A percentile compares a stretch with the other conserved stretches of the same genome.
phyloP scores from a whole-genome alignment of 2,797 vertebrate species.

The Perodicticus potto region DNA sequence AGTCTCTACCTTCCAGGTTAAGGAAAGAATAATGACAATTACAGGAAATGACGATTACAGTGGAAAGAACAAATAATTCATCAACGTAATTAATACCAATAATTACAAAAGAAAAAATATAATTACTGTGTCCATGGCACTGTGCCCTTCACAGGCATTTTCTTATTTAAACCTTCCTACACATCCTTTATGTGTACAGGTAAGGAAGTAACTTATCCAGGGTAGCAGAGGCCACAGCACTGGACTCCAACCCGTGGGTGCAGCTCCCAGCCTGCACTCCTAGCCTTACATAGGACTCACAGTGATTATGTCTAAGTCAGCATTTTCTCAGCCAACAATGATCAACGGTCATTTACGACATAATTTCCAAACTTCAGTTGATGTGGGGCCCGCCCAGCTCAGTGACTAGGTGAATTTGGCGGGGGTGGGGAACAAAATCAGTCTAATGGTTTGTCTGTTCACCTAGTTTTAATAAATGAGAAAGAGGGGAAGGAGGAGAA shows the following conservation, averaged over 20 bases:
- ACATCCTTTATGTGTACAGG: background rate
- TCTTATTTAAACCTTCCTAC: background rate
- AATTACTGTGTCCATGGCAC: background rate
- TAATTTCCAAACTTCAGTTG: background rate
- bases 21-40: background rate
- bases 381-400: background rate
- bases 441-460: background rate
- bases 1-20: background rate
- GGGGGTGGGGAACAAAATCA: background rate
- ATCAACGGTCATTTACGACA: background rate
- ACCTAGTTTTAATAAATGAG: background rate
- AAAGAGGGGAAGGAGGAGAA: background rate
- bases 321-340: background rate
- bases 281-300: background rate
- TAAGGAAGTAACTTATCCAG: background rate
- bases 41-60: background rate
- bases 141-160: background rate
- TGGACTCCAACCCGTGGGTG: background rate
- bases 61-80: background rate
- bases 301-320: background rate
- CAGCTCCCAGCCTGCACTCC: background rate
- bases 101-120: background rate
- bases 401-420: background rate
- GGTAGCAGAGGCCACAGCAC: background rate
- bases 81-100: background rate